Evolutionary conservation across 2,113 vertebrate species (phyloP).

Genomic region (Pandion haliaetus): DNA sequence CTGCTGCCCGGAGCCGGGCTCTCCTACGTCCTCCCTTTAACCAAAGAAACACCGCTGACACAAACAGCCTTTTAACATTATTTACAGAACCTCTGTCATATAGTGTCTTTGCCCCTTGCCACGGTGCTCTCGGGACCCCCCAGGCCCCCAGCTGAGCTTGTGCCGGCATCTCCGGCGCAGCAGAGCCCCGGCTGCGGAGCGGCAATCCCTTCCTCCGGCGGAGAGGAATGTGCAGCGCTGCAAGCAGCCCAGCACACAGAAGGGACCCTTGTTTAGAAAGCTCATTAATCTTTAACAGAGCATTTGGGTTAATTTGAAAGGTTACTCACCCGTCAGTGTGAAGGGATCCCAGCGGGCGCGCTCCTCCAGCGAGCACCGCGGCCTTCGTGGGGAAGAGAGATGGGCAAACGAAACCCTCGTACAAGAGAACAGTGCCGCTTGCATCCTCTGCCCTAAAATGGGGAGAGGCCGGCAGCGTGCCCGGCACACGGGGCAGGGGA

Average conservation of each 20-base stretch:
- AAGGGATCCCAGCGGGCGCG: not conserved
- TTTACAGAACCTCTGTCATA: fast-evolving
- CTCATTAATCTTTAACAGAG: not conserved
- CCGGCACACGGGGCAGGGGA: not conserved
- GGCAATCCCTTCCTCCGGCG: not conserved
- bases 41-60: fast-evolving
- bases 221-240: not conserved
- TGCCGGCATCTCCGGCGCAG: not conserved
- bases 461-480: not conserved
- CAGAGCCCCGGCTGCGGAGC: not conserved
- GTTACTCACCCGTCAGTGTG: not conserved
- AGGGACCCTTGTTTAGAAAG: not conserved
- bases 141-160: not conserved
- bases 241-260: not conserved
- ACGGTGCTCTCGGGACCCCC: fast-evolving
- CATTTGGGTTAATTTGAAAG: not conserved
- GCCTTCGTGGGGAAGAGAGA: not conserved
- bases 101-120: fast-evolving
- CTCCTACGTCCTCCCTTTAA: not conserved
- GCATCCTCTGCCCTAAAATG: not conserved
- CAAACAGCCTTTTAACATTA: fast-evolving
- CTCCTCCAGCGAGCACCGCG: not conserved
- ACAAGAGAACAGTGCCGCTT: not conserved
- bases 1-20: not conserved
- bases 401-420: not conserved